Percentiles rank a stretch among this genome's conserved stretches.
Conservation (phyloP, 2,888 invertebrate species). For the Nomada ruficornis region DNA sequence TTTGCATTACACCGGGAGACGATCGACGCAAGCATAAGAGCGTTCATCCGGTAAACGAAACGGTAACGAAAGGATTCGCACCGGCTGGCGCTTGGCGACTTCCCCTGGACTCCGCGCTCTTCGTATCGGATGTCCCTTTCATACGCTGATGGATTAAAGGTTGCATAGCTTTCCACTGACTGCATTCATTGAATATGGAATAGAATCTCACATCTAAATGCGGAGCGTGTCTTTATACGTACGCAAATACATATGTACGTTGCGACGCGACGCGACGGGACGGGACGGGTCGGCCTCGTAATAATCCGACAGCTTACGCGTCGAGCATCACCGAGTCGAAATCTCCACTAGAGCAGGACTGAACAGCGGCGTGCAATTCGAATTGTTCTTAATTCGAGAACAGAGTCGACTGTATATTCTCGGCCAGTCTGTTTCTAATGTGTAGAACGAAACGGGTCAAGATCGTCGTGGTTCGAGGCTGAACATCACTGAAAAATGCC, state of each 20-base stretch:
- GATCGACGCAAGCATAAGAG: too few species aligned
- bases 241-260: too few species aligned
- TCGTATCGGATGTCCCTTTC: neutral
- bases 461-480: constrained; percentile 62
- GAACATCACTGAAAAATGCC: too few species aligned
- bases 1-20: too few species aligned
- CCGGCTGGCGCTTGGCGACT: neutral
- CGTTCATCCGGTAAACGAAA: too few species aligned
- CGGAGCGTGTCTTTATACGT: neutral
- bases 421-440: constrained; percentile 66
- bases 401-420: neutral
- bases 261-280: neutral
- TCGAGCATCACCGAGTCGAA: neutral
- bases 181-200: constrained; percentile 49
- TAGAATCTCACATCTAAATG: constrained; percentile 12
- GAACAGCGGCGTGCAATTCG: too few species aligned
- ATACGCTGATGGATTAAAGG: constrained; percentile 41
- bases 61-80: neutral
- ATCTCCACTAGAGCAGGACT: neutral
- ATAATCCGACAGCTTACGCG: neutral
- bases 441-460: constrained; percentile 77
- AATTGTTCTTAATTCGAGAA: constrained; percentile 3
- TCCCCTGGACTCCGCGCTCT: neutral
- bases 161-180: constrained; percentile 66
- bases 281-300: too few species aligned